Evolutionary conservation across 2,113 vertebrate species (phyloP).

Genomic region (Cynopterus brachyotis): DNA sequence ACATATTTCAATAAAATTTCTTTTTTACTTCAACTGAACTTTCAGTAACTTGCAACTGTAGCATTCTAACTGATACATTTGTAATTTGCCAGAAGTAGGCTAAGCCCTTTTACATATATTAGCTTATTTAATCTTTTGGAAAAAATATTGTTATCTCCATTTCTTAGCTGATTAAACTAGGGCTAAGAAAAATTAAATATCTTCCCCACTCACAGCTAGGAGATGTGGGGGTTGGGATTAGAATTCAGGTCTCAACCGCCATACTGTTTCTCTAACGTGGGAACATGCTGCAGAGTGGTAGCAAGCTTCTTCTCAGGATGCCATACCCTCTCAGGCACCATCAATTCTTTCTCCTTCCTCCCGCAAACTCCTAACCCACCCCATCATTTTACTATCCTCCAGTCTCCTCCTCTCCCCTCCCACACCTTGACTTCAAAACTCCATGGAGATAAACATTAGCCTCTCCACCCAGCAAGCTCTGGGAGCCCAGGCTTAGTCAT

Average conservation of each 20-base stretch:
- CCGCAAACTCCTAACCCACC: not conserved
- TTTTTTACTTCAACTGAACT: not conserved
- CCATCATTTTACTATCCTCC: not conserved
- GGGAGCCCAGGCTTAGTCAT: not conserved
- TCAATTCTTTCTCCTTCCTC: not conserved
- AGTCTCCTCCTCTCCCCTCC: not conserved
- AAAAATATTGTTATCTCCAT: not conserved
- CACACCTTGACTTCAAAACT: not conserved
- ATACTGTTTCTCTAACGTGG: not conserved
- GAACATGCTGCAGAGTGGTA: not conserved
- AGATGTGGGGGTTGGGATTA: not conserved
- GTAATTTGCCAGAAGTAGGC: not conserved
- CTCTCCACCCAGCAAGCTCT: not conserved
- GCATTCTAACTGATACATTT: not conserved
- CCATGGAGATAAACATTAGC: not conserved
- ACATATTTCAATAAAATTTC: not conserved
- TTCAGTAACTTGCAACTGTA: not conserved
- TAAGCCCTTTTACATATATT: not conserved
- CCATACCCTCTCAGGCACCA: not conserved
- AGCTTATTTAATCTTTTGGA: not conserved
- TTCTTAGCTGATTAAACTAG: not conserved
- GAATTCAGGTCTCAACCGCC: not conserved
- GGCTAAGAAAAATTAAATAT: not conserved
- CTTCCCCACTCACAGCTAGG: not conserved
- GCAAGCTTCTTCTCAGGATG: not conserved